Percentiles rank a stretch among this genome's conserved stretches.
Conservation (phyloP, 2,888 invertebrate species). For the Hemithea aestivaria region DNA sequence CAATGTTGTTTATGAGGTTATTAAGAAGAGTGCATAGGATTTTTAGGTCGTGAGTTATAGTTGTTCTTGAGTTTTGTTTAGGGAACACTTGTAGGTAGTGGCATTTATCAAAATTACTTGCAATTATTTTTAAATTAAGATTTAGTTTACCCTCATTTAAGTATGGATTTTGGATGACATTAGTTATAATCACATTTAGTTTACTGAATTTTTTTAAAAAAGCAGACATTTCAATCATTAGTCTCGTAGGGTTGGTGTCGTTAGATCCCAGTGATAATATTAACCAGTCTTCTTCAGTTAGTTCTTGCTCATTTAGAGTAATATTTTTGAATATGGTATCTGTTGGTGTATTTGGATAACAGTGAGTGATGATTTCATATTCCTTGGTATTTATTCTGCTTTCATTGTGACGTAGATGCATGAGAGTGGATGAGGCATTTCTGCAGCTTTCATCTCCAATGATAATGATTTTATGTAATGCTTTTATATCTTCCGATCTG, state of each 20-base stretch:
- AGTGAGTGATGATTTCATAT: not conserved
- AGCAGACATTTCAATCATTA: not conserved
- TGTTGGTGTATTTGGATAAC: not conserved
- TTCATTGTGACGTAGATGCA: not conserved
- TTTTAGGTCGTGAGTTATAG: not conserved
- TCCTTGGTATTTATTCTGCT: not conserved
- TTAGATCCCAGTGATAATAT: not conserved
- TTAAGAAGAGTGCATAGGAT: not conserved
- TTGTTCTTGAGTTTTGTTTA: not conserved
- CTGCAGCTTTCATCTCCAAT: slow-evolving; percentile 1
- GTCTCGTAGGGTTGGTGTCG: not conserved
- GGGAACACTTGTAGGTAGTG: not conserved
- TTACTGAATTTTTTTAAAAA: not conserved
- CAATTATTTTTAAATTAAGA: not conserved
- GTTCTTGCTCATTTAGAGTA: not conserved
- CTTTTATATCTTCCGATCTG: too few relatives aligned
- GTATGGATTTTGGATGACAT: not conserved
- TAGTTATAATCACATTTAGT: not conserved
- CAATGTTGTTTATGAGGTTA: not conserved
- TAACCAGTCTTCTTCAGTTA: not conserved
- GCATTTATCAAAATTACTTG: not conserved
- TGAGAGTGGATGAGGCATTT: not conserved
- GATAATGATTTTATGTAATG: not conserved
- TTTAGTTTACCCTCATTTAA: slow-evolving; percentile 4
- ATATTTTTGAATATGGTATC: not conserved